Evolutionary conservation across 2,888 invertebrate genomes (phyloP).

Genomic region (Lissonota sp.): DNA sequence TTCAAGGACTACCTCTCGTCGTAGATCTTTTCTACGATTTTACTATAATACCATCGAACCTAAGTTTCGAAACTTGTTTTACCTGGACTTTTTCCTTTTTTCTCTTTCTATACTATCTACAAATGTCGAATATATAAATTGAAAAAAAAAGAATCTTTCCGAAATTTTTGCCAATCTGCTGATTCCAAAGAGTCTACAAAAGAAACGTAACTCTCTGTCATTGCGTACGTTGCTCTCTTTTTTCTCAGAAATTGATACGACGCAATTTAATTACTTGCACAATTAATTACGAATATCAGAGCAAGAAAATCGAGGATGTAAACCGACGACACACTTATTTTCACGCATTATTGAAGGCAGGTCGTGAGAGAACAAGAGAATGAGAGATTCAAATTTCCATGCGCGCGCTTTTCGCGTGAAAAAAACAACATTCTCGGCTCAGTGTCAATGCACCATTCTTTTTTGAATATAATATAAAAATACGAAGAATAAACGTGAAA

Average conservation of each 20-base stretch:
- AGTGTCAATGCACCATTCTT: constrained; percentile 50
- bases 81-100: constrained; percentile 46
- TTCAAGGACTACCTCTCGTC: constrained; percentile 16
- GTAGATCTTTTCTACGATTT: constrained; percentile 14
- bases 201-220: constrained; percentile 1
- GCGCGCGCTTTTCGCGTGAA: constrained; percentile 37
- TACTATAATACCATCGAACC: constrained; percentile 4
- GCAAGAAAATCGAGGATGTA: background rate
- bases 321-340: constrained; percentile 47
- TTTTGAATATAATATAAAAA: constrained; percentile 6
- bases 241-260: constrained; percentile 21
- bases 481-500: background rate
- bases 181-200: constrained; percentile 2
- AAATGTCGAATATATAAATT: background rate
- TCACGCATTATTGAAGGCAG: constrained; percentile 48
- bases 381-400: constrained; percentile 45
- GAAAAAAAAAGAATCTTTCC: constrained; percentile 10
- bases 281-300: constrained; percentile 26
- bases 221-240: background rate
- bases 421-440: constrained; percentile 32
- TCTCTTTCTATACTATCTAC: constrained; percentile 31
- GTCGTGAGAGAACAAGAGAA: constrained; percentile 47
- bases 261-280: constrained; percentile 50
- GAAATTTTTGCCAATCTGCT: background rate
- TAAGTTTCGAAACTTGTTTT: constrained; percentile 49